Conservation (phyloP, 2,888 invertebrate species). For the Agrochola lota region DNA sequence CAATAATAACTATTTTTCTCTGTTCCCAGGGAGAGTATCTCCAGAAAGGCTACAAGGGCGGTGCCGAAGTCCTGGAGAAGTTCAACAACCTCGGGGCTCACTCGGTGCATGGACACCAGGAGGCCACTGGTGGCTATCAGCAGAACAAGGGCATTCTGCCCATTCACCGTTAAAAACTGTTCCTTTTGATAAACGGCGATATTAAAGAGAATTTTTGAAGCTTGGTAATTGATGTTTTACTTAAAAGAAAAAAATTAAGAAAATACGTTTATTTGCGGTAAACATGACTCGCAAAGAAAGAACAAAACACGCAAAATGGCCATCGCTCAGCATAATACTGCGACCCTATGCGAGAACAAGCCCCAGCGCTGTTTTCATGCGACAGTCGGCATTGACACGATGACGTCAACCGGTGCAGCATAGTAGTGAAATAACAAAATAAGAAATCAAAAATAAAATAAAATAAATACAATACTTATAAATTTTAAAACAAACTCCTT, state of each 20-base stretch:
- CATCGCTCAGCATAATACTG: too few species aligned
- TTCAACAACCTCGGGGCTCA: constrained; percentile 91
- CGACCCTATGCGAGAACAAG: too few species aligned
- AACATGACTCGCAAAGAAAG: too few species aligned
- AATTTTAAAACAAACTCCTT: background rate
- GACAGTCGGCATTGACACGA: too few species aligned
- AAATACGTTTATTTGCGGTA: too few species aligned
- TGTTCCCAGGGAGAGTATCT: constrained; percentile 89
- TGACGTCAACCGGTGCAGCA: too few species aligned
- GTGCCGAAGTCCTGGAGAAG: constrained; percentile 89
- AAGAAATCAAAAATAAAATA: too few species aligned
- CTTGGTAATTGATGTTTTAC: constrained; percentile 42
- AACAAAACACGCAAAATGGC: too few species aligned
- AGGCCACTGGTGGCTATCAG: constrained; percentile 89
- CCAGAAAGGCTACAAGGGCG: constrained; percentile 91
- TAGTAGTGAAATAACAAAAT: too few species aligned
- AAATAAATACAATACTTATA: too few species aligned
- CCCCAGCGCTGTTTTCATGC: too few species aligned
- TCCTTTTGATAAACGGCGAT: constrained; percentile 21
- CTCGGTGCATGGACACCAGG: constrained; percentile 91
- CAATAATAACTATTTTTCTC: background rate
- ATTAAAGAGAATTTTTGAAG: constrained; percentile 62
- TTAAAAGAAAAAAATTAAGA: background rate
- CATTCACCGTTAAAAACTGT: constrained; percentile 77
- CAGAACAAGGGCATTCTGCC: constrained; percentile 91